Evolutionary conservation across 2,113 vertebrate genomes (phyloP).

Genomic region (Procapra przewalskii): DNA sequence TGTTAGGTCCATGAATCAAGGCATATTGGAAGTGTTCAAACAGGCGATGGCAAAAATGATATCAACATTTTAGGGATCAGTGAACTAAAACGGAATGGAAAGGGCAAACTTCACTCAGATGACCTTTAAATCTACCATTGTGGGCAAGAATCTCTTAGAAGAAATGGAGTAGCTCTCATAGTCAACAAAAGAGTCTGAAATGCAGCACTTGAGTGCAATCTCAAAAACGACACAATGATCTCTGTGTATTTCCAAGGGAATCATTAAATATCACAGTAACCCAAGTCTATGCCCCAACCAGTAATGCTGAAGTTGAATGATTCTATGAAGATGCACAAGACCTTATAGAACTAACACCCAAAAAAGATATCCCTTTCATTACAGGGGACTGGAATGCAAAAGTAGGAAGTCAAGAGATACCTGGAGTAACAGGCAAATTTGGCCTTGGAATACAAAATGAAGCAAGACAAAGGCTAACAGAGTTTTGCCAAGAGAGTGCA

Average conservation of each 20-base stretch:
- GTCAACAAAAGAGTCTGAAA: not conserved
- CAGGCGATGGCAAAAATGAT: not conserved
- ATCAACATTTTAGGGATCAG: not conserved
- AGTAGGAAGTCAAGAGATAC: not conserved
- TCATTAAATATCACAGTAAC: not conserved
- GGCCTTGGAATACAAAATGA: not conserved
- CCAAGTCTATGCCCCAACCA: not conserved
- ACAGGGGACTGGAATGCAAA: not conserved
- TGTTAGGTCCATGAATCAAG: not conserved
- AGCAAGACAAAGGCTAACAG: not conserved
- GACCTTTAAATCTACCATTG: not conserved
- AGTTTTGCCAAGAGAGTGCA: not conserved
- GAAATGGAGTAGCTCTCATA: not conserved
- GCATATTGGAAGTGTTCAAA: not conserved
- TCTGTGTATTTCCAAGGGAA: not conserved
- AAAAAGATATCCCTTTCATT: not conserved
- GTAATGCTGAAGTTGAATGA: not conserved
- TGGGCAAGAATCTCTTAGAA: not conserved
- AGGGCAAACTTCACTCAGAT: not conserved
- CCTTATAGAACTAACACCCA: not conserved
- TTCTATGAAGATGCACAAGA: not conserved
- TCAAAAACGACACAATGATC: not conserved
- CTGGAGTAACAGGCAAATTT: not conserved
- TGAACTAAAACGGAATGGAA: not conserved
- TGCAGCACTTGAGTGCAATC: not conserved